Evolutionary conservation across 2,797 vertebrate species (phyloP).

Genomic region (Coilia nasus): DNA sequence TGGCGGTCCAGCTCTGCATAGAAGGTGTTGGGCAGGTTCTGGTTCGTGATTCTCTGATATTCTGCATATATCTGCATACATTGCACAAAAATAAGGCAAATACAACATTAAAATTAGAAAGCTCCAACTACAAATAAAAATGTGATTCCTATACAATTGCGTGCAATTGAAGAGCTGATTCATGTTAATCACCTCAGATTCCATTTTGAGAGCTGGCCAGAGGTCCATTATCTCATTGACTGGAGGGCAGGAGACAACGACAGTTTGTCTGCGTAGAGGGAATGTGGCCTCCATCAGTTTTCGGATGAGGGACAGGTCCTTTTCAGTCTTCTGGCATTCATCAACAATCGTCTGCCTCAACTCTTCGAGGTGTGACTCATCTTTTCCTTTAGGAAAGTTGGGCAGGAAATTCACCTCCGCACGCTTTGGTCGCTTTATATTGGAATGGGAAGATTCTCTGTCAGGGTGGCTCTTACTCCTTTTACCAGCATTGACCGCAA

Average conservation of each 20-base stretch:
- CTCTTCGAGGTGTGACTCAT: slow-evolving; percentile 33
- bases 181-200: slow-evolving; percentile 37
- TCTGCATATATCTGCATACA: slow-evolving; percentile 30
- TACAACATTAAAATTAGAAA: too few species aligned
- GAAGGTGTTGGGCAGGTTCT: too few species aligned
- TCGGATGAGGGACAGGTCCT: slow-evolving; percentile 31
- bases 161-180: too few species aligned
- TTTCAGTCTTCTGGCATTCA: slow-evolving; percentile 45
- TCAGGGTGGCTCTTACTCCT: slow-evolving; percentile 43
- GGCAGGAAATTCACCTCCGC: slow-evolving; percentile 49
- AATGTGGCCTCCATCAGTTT: slow-evolving; percentile 46
- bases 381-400: slow-evolving; percentile 44
- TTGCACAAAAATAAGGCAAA: too few species aligned
- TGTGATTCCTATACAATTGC: too few species aligned
- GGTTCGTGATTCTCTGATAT: slow-evolving; percentile 32
- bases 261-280: slow-evolving; percentile 37
- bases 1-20: too few species aligned
- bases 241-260: slow-evolving; percentile 29
- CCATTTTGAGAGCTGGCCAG: slow-evolving; percentile 34
- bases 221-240: slow-evolving; percentile 45
- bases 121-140: too few species aligned
- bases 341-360: slow-evolving; percentile 37
- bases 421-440: slow-evolving; percentile 44
- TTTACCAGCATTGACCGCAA: slow-evolving; percentile 54
- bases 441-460: slow-evolving; percentile 41